Base-by-base conservation (phyloP, 2,888 invertebrate genomes). In the Meliscaeva auricollis region DNA sequence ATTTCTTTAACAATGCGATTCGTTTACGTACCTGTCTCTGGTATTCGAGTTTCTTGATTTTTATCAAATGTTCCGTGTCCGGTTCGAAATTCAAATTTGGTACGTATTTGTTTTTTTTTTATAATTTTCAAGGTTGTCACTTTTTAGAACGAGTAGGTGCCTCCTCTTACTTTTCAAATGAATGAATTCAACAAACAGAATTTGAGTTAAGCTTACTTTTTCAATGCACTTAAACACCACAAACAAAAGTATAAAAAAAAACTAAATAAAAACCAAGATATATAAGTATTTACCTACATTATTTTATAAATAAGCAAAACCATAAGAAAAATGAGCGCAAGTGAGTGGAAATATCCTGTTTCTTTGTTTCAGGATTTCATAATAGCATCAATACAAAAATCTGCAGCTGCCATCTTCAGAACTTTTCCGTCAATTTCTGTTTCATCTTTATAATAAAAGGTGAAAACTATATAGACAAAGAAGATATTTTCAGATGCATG, bases 351-450 rank as follows among this genome's bases (percentile, higher is more conserved):
- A 32, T 15, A 32, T 11, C 56, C 32, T 2, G 15, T 17, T 56
- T 17, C 35, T 56, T 56, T 56, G 5, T 56, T 17, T 35, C 56
- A 0, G 6, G 0, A 17, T 9, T 30, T 30, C 15, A 56, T 9
- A 56, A 32, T 32, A 0, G 56, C 6, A 17, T 32, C 1, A 17
- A 5, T n/a, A n/a, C 1, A 32, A 32, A 35, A 32, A 17, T 6
- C 32, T 32, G 32, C 56, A 35, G 32, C 56, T 56, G 56, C 32
- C 32, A 56, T 32, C 56, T 35, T 4, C 17, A 35, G 17, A 56
- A 35, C 32, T 56, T 32, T 32, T 56, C 8, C 8, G 54, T 54
- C 30, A 32, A 32, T 32, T 54, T 32, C 30, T 26, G n/a, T n/a
- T 30, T 30, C 1, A 8, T n/a, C 1, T 15, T 32, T 1, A 9